Percentiles rank a stretch among this genome's conserved stretches.
phyloP scores from a whole-genome alignment of 1,140 invertebrate genomes.

The Pseudomyrmex concolor region DNA sequence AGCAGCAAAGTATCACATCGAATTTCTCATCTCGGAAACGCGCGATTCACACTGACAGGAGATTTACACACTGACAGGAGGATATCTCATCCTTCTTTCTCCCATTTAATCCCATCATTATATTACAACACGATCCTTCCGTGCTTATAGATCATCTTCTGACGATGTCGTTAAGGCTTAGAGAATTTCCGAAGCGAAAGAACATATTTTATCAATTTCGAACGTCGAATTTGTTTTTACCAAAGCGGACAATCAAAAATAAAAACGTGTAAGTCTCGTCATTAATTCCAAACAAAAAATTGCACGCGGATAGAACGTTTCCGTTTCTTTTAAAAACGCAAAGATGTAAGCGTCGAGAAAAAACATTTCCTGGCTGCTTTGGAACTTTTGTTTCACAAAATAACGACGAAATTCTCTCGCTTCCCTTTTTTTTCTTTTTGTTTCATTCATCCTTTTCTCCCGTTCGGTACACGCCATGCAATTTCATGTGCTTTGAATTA shows the following conservation, averaged over 20 bases:
- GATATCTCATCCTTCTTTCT: conserved; percentile 38
- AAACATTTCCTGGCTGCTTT: too few relatives aligned
- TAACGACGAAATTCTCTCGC: neutral
- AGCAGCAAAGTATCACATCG: too few relatives aligned
- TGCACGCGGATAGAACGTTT: too few relatives aligned
- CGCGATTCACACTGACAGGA: neutral
- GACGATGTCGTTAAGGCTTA: neutral
- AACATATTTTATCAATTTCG: too few relatives aligned
- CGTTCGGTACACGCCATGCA: neutral
- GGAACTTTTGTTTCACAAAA: neutral
- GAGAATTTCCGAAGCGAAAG: too few relatives aligned
- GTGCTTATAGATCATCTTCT: conserved; percentile 37
- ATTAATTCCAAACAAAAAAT: too few relatives aligned
- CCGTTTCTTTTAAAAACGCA: too few relatives aligned
- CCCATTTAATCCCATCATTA: conserved; percentile 22
- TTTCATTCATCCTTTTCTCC: neutral
- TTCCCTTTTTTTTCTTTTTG: neutral
- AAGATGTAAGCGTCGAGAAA: too few relatives aligned
- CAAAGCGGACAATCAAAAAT: too few relatives aligned
- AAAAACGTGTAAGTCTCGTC: too few relatives aligned
- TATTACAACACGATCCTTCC: conserved; percentile 55
- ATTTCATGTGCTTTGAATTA: conserved; percentile 58
- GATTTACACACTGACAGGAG: neutral
- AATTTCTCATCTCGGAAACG: neutral
- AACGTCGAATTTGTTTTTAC: too few relatives aligned